Conservation (phyloP, 2,888 invertebrate species). For the Eilema sororculum region DNA sequence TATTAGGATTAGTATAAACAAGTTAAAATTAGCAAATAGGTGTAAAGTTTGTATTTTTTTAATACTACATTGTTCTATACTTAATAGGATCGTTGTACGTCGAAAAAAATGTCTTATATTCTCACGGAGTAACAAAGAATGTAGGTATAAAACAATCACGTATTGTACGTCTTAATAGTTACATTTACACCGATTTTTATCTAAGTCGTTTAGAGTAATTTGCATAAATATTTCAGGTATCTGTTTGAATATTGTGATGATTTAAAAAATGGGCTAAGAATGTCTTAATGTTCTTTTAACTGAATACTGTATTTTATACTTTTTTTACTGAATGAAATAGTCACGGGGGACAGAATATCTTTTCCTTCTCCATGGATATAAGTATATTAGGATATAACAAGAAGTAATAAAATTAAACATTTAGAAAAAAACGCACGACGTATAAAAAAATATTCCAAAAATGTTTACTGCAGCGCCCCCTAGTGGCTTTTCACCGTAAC, state of each 20-base stretch:
- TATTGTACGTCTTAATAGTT: constrained; percentile 27
- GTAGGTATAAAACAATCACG: constrained; percentile 17
- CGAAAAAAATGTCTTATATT: constrained; percentile 8
- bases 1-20: no score
- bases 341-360: no score
- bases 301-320: not conserved
- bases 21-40: no score
- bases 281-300: not conserved
- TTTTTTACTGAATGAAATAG: no score
- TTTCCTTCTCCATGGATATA: no score
- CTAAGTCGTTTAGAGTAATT: constrained; percentile 20
- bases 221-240: constrained; percentile 13
- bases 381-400: no score
- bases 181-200: constrained; percentile 28
- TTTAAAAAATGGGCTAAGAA: not conserved
- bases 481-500: no score
- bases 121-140: constrained; percentile 14
- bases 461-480: no score
- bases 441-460: no score
- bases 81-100: not conserved
- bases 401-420: no score
- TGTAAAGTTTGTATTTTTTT: not conserved
- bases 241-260: not conserved
- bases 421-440: no score
- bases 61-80: not conserved